Evolutionary conservation across 92 coral and sea anemone species (phyloP), one percentile per base, ranked within the genome.

Genomic region (Paragorgia papillata): DNA sequence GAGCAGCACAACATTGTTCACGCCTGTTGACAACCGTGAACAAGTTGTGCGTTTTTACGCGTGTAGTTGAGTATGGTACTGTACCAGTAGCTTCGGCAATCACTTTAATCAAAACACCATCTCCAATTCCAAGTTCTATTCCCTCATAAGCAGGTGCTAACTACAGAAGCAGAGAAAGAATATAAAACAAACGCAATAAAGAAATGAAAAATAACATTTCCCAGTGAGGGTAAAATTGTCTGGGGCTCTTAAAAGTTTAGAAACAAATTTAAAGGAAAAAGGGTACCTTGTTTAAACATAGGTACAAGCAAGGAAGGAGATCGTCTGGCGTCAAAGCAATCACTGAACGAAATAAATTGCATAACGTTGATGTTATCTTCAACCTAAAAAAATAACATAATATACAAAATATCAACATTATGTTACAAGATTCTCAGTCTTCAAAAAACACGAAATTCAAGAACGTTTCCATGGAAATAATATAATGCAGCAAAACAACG

Each of bases 91-190:
- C 83, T 73, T 91, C 99, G 20, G 99, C 83, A 3, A 95, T 96
- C 32, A 96, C 97, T 76, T 91, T 95, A 87, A 95, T 91, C 64
- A 95, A 80, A 57, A 95, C 86, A 66, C 92, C 86, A 22, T 95
- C 99, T 6, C 99, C 99, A 59, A 95, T 89, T 28, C 99, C 99
- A 63, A 95, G 89, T 75, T 95, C 99, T 71, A 95, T 89, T 31
- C 99, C 99, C 76, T 95, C 96, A 79, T 95, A 95, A 30, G 99
- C 99, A 14, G 99, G 99, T 32, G 99, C 99, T 78, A 95, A 79
- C 99, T 95, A 48, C 2, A 41, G 34, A 25, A 18, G 62, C 7
- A 64, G 15, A 7, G 15, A 7, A 7, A 46, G n/a, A 2, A 7
- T 6, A 46, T 2, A 46, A 8, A 13, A 44, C 31, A 18, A 27